A percentile compares a stretch with the other conserved stretches of the same genome.
Conservation (phyloP, 1,140 invertebrate genomes). For the Drosophila jambulina region DNA sequence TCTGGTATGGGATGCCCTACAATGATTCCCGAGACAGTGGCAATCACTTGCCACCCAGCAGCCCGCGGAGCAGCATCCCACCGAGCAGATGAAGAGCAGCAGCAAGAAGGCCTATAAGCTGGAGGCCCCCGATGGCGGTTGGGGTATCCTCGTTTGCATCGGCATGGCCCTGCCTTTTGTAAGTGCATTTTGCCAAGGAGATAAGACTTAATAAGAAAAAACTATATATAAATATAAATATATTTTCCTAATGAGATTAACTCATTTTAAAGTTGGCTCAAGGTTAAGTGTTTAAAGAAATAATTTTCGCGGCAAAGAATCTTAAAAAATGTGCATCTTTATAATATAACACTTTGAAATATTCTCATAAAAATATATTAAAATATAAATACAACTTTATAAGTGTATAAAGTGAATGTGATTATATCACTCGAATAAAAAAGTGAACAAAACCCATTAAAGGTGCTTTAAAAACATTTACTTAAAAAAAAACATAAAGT, state of each 20-base stretch:
- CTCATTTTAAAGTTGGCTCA: background rate
- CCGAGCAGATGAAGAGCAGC: background rate
- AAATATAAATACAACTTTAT: background rate
- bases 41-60: slow-evolving; percentile 38
- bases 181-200: slow-evolving; percentile 78
- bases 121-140: slow-evolving; percentile 88
- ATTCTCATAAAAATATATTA: background rate
- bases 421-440: background rate
- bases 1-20: background rate
- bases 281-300: background rate
- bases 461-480: background rate
- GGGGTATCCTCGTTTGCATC: slow-evolving; percentile 88
- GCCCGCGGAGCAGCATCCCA: slow-evolving; percentile 18
- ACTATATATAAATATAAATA: background rate
- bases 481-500: background rate
- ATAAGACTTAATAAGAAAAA: background rate
- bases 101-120: slow-evolving; percentile 47
- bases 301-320: background rate
- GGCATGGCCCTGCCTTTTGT: slow-evolving; percentile 87
- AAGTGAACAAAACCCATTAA: too few relatives aligned
- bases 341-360: background rate
- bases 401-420: background rate
- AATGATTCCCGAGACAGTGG: slow-evolving; percentile 2
- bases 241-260: background rate
- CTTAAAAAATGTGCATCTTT: background rate